Percentiles rank a stretch among this genome's conserved stretches.
Evolutionary conservation across 2,888 invertebrate genomes (phyloP).

Genomic region (Mythimna albipuncta): DNA sequence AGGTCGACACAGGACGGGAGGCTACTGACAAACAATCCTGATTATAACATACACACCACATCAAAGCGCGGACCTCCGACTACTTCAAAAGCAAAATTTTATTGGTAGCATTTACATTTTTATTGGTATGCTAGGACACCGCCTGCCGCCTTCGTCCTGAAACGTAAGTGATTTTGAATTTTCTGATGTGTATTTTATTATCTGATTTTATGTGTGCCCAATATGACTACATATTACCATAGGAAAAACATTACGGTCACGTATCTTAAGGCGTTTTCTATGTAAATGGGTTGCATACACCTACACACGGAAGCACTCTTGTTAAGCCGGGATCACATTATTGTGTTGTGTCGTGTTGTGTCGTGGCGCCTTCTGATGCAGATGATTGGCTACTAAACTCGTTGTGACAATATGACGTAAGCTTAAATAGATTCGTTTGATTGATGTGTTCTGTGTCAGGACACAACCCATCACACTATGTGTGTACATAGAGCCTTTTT

Average conservation of each 20-base stretch:
- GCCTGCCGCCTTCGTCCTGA: conserved; percentile 83
- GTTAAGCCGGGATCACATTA: conserved; percentile 21
- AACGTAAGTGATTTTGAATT: conserved; percentile 91
- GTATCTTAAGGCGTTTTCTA: conserved; percentile 72
- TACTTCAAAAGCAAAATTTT: conserved; percentile 89
- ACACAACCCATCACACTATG: too few relatives aligned
- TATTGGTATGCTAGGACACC: conserved; percentile 89
- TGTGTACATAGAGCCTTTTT: too few relatives aligned
- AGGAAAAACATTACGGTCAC: conserved; percentile 82
- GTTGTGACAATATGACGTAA: too few relatives aligned
- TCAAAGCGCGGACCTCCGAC: conserved; percentile 82
- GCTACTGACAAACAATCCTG: conserved; percentile 78
- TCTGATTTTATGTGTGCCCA: conserved; percentile 88
- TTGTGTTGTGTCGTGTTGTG: too few relatives aligned
- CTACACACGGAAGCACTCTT: conserved; percentile 38
- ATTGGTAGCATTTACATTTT: conserved; percentile 89
- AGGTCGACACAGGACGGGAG: conserved; percentile 63
- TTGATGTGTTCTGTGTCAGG: too few relatives aligned
- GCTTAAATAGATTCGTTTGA: too few relatives aligned
- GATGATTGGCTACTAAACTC: too few relatives aligned
- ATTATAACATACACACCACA: conserved; percentile 83
- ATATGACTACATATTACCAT: conserved; percentile 87
- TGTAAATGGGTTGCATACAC: conserved; percentile 69
- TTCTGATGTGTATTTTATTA: conserved; percentile 90
- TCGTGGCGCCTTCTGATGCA: too few relatives aligned